These are phyloP conservation scores for Spilosoma lubricipeda DNA, from an alignment of 2,888 invertebrate genomes.

Conservation along the genomic window DNA sequence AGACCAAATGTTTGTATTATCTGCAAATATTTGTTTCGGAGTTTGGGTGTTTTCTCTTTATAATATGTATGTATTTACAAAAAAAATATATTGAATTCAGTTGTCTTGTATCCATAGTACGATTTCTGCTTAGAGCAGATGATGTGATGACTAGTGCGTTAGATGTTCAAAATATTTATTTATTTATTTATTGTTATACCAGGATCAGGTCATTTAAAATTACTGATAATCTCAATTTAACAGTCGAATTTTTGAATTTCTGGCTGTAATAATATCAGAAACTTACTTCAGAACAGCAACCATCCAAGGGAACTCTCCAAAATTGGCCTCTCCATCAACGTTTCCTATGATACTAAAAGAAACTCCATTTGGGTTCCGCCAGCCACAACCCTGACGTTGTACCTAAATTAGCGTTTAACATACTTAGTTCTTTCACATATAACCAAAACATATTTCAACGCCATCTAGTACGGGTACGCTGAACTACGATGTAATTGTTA, in stretches of 20 bases:
- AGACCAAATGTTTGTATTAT: no score
- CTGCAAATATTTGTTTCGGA: no score
- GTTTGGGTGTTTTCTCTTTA: no score
- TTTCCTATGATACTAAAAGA: conserved; percentile 90
- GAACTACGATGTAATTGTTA: not conserved
- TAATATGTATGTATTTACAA: no score
- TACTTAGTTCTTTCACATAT: not conserved
- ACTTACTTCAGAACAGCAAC: conserved; percentile 88
- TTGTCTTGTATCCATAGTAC: no score
- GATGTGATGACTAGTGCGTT: no score
- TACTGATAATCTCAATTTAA: no score
- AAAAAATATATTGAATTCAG: no score
- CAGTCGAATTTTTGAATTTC: not conserved
- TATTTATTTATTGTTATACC: no score
- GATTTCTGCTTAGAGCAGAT: no score
- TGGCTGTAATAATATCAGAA: not conserved
- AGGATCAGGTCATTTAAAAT: no score
- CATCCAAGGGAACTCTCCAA: conserved; percentile 95
- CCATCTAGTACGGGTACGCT: not conserved
- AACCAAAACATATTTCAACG: not conserved
- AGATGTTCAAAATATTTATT: no score
- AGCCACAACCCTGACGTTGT: conserved; percentile 87
- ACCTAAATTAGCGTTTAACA: not conserved
- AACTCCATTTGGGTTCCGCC: conserved; percentile 89
- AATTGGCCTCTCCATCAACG: conserved; percentile 89